These are phyloP conservation scores for Temnothorax nylanderi DNA, from an alignment of 1,140 invertebrate genomes.

Conservation along the genomic window DNA sequence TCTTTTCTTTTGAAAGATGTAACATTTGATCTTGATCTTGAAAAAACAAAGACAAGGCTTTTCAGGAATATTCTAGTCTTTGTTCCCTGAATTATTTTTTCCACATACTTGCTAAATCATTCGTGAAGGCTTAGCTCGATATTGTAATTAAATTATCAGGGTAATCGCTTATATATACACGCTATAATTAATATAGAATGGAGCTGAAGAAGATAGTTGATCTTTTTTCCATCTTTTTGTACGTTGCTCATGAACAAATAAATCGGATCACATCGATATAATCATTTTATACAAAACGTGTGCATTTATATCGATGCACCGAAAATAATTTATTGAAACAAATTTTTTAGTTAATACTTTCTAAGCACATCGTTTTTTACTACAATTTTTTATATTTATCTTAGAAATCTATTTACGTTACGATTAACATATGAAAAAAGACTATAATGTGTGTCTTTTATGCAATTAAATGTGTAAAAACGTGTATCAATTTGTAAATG, in stretches of 20 bases:
- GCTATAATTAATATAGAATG: constrained; percentile 50
- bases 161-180: constrained; percentile 43
- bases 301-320: background rate
- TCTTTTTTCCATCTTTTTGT: constrained; percentile 28
- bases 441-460: background rate
- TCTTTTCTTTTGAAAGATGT: background rate
- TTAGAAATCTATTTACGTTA: background rate
- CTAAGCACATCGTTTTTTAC: background rate
- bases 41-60: constrained; percentile 6
- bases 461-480: background rate
- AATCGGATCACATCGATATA: background rate
- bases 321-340: background rate
- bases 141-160: constrained; percentile 52
- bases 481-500: background rate
- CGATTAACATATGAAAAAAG: background rate
- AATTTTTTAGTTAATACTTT: background rate
- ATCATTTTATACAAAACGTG: constrained; percentile 12
- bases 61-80: constrained; percentile 28
- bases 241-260: background rate
- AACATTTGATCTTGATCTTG: constrained; percentile 36
- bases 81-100: constrained; percentile 45
- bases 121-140: constrained; percentile 41
- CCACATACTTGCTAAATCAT: constrained; percentile 15
- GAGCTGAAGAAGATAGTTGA: background rate
- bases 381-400: background rate